These are phyloP conservation scores for Ashinkailepas kermadecensis DNA, from an alignment of 2,888 invertebrate genomes.

Conservation along the genomic window DNA sequence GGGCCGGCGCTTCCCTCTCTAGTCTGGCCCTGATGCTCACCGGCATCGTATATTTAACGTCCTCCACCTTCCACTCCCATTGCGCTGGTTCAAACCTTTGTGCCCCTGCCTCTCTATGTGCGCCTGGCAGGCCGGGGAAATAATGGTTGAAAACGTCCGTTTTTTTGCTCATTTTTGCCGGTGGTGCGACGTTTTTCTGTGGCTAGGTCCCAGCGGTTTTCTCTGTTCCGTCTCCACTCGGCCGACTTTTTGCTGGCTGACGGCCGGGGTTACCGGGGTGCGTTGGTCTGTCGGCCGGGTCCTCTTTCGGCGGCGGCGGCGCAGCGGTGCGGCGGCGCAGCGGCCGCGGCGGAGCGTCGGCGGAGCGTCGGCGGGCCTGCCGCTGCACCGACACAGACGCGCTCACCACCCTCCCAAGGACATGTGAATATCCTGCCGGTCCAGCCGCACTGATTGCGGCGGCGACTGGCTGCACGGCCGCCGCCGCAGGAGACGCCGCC, in stretches of 20 bases:
- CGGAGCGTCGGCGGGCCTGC: too few relatives aligned
- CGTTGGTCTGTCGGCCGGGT: not conserved
- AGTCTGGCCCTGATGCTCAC: not conserved
- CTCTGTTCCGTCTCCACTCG: slow-evolving; percentile 8
- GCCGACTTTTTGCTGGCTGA: not conserved
- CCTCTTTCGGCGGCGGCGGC: too few relatives aligned
- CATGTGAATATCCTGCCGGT: not conserved
- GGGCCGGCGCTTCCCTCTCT: not conserved
- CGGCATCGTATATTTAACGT: too few relatives aligned
- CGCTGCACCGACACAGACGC: not conserved
- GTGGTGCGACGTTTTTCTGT: not conserved
- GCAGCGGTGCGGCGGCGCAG: too few relatives aligned
- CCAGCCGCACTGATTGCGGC: too few relatives aligned
- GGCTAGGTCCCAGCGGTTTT: not conserved
- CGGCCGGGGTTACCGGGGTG: not conserved
- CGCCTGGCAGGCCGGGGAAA: not conserved
- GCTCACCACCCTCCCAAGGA: not conserved
- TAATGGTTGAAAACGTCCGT: not conserved
- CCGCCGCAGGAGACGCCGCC: too few relatives aligned
- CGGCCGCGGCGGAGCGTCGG: too few relatives aligned
- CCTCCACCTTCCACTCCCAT: too few relatives aligned
- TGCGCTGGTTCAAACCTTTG: too few relatives aligned
- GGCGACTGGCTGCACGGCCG: too few relatives aligned
- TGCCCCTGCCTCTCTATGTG: not conserved
- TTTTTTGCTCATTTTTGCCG: not conserved